phyloP scores from a whole-genome alignment of 2,888 invertebrate genomes.

The Campoletis raptor region DNA sequence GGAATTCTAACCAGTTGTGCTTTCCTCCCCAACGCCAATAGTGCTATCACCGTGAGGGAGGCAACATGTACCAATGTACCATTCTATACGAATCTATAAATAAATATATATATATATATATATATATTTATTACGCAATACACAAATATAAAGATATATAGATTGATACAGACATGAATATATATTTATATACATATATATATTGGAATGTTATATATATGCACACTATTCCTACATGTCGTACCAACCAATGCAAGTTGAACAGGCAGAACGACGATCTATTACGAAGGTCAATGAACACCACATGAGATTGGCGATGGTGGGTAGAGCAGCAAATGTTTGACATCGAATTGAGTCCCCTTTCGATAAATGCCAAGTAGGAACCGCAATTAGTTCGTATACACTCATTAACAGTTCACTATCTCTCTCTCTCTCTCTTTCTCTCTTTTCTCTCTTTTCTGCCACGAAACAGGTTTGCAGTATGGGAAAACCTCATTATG shows the following conservation, averaged over 20 bases:
- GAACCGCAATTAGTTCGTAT: slow-evolving; percentile 68
- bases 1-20: slow-evolving; percentile 64
- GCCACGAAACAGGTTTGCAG: neutral
- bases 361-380: slow-evolving; percentile 66
- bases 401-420: slow-evolving; percentile 64
- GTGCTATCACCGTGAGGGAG: slow-evolving; percentile 4
- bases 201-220: neutral
- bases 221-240: neutral
- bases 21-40: slow-evolving; percentile 9
- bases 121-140: neutral
- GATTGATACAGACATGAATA: neutral
- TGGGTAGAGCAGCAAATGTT: slow-evolving; percentile 62
- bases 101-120: neutral
- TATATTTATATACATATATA: neutral
- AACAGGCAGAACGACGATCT: slow-evolving; percentile 51
- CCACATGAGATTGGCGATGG: slow-evolving; percentile 47
- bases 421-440: neutral
- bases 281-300: slow-evolving; percentile 68
- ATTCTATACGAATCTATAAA: neutral
- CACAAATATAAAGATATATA: neutral
- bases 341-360: slow-evolving; percentile 64
- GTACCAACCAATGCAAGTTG: slow-evolving; percentile 20
- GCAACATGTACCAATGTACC: slow-evolving; percentile 5
- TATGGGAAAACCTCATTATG: neutral
- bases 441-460: neutral